Conservation (phyloP, 2,797 vertebrate genomes). For the Sebastiscus tertius region DNA sequence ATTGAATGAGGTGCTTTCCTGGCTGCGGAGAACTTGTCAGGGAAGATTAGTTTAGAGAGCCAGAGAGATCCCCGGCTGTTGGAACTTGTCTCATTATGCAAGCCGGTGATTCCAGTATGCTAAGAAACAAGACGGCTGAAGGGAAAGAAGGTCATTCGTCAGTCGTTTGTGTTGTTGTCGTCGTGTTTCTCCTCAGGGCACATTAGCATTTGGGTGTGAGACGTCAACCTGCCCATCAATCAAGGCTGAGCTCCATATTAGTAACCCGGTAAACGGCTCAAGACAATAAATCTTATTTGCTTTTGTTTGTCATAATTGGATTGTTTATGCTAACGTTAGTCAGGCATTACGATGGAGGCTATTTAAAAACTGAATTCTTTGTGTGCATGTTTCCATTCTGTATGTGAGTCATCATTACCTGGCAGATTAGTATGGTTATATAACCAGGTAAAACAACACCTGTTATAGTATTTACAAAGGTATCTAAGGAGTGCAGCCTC, state of each 20-base stretch:
- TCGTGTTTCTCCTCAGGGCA: conserved; percentile 10
- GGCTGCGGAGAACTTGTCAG: conserved; percentile 44
- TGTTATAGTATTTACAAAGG: conserved; percentile 6
- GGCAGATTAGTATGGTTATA: conserved; percentile 2
- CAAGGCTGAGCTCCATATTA: conserved; percentile 10
- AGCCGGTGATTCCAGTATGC: conserved; percentile 1
- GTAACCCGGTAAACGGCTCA: conserved; percentile 4
- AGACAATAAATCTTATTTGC: not conserved
- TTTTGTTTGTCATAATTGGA: conserved; percentile 16
- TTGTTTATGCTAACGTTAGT: conserved; percentile 17
- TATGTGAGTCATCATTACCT: not conserved
- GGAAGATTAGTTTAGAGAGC: conserved; percentile 56
- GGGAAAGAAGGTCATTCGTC: conserved; percentile 14
- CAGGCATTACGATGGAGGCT: not conserved
- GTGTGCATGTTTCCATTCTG: not conserved
- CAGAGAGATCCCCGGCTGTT: conserved; percentile 50
- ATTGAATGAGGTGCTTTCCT: conserved; percentile 42
- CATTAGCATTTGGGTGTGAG: conserved; percentile 24
- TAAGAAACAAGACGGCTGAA: not conserved
- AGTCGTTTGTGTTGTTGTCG: conserved; percentile 9
- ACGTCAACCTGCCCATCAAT: conserved; percentile 29
- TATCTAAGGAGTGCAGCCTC: conserved; percentile 3
- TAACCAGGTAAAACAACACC: conserved; percentile 20
- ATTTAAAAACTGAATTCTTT: conserved; percentile 22
- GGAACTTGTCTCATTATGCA: conserved; percentile 64